These are phyloP conservation scores for Hyles euphorbiae DNA, from an alignment of 1,140 invertebrate species.

Conservation along the genomic window DNA sequence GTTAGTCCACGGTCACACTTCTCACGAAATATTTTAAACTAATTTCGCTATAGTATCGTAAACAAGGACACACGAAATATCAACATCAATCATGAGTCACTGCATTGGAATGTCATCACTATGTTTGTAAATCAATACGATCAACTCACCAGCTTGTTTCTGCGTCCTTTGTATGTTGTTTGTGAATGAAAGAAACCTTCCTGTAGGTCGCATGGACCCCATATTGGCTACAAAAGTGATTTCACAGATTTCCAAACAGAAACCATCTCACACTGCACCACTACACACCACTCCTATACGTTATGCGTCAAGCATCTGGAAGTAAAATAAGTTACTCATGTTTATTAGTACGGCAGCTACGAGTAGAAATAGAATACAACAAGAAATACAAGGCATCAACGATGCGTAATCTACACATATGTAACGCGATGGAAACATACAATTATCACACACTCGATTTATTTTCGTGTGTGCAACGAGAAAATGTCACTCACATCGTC, in stretches of 20 bases:
- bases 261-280: conserved; percentile 39
- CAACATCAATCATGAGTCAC: conserved; percentile 38
- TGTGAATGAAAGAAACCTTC: conserved; percentile 67
- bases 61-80: conserved; percentile 10
- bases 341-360: conserved; percentile 35
- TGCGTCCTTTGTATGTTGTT: conserved; percentile 71
- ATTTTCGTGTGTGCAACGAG: neutral
- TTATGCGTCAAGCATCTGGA: conserved; percentile 45
- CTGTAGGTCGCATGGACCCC: conserved; percentile 71
- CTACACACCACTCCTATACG: conserved; percentile 26
- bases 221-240: conserved; percentile 40
- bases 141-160: conserved; percentile 60
- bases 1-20: neutral
- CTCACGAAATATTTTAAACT: conserved; percentile 1
- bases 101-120: conserved; percentile 12
- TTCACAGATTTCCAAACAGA: conserved; percentile 32
- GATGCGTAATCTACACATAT: conserved; percentile 12
- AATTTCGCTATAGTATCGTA: conserved; percentile 1
- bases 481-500: conserved; percentile 27
- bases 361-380: conserved; percentile 53
- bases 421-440: neutral
- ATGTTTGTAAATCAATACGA: conserved; percentile 9
- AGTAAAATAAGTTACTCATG: conserved; percentile 33
- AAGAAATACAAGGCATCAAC: conserved; percentile 37
- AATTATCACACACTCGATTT: conserved; percentile 9